phyloP scores from a whole-genome alignment of 1,140 invertebrate species.

The Hesperophylax magnus region DNA sequence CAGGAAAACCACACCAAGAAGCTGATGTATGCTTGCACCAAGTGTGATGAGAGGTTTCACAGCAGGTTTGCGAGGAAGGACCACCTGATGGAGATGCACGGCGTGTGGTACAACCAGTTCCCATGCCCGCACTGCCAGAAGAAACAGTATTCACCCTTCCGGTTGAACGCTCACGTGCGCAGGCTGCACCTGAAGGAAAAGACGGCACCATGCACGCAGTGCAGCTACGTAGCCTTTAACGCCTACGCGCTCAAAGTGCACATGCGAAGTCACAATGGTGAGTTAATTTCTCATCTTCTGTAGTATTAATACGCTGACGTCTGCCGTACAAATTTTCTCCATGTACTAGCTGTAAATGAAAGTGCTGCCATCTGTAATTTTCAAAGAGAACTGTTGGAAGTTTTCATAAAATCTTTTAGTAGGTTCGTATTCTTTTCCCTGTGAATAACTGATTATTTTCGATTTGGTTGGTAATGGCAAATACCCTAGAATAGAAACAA shows the following conservation, averaged over 20 bases:
- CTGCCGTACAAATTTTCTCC: too few species aligned
- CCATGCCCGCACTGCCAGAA: not conserved
- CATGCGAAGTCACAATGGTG: constrained; percentile 15
- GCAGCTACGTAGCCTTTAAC: not conserved
- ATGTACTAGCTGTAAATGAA: too few species aligned
- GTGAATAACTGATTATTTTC: too few species aligned
- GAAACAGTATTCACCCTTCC: not conserved
- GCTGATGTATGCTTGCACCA: not conserved
- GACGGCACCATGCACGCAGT: not conserved
- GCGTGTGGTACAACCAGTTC: not conserved
- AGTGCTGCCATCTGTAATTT: too few species aligned
- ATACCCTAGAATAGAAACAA: too few species aligned
- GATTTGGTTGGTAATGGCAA: too few species aligned
- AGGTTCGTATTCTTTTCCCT: too few species aligned
- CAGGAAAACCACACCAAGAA: not conserved
- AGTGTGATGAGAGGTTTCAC: not conserved
- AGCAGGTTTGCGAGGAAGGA: not conserved
- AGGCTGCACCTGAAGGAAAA: not conserved
- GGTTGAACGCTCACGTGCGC: not conserved
- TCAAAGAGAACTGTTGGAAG: too few species aligned
- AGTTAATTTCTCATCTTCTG: not conserved
- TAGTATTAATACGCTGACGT: too few species aligned
- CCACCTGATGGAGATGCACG: not conserved
- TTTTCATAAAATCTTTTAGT: too few species aligned
- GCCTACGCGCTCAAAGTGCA: not conserved